Evolutionary conservation across 2,888 invertebrate genomes (phyloP), one percentile per base, ranked within the genome.

Genomic region (Papilio demoleus): DNA sequence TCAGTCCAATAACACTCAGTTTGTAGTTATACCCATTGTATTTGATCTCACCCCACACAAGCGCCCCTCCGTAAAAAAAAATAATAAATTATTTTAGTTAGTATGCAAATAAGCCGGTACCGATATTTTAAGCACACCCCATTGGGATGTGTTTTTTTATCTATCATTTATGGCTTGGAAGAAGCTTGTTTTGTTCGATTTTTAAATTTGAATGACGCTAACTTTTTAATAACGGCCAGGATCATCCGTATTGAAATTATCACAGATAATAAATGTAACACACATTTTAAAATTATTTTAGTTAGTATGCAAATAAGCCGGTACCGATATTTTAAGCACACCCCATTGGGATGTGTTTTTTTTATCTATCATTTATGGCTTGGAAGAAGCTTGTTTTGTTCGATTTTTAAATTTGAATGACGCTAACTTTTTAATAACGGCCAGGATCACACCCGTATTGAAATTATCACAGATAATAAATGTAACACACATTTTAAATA

Each of bases 81-180:
- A 92, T 92, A 92, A 92, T 92, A 92, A 92, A 92, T 92, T 92
- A 92, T 92, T 92, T 92, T 92, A 92, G 92, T 92, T 92, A 92
- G 91, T 92, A 92, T 92, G 92, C 92, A 92, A 92, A 92, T 92
- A 90, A 88, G 90, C 80, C 76, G 79, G 82, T 86, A 79, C 88
- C 88, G 89, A 92, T 90, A 88, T 91, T 90, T 89, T 89, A 88
- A 88, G 86, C 84, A 89, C 90, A 90, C 91, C 92, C 92, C 88
- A 90, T 88, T 84, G 87, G 87, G 80, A 81, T 81, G 80, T 80
- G 74, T 77, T 85, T 88, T 84, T 77, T 84, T 85, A 81, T 87
- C 85, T 83, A 82, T 79, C 85, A 81, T 88, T 85, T 87, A 87
- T 88, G 85, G 85, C 80, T 84, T 77, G 84, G 82, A 88, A 87